phyloP scores from a whole-genome alignment of 2,113 vertebrate species.

The Tachycineta bicolor region DNA sequence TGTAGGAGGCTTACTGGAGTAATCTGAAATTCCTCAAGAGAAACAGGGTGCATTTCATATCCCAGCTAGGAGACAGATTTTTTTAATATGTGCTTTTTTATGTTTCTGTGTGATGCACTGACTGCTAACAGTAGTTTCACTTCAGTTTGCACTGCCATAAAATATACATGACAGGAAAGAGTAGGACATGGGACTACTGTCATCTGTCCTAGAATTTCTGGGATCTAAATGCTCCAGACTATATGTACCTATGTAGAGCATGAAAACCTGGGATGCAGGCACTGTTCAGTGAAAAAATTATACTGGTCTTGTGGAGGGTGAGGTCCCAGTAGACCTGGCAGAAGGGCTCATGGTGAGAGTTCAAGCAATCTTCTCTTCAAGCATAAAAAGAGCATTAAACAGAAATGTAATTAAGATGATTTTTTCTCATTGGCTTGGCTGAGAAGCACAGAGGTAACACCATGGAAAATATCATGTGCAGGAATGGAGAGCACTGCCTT shows the following conservation, averaged over 20 bases:
- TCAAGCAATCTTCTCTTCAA: neutral
- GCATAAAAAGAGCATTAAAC: neutral
- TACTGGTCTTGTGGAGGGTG: neutral
- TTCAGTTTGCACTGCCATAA: neutral
- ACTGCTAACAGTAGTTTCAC: neutral
- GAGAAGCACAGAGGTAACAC: neutral
- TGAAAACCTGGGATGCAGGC: neutral
- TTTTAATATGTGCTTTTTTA: neutral
- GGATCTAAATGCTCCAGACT: neutral
- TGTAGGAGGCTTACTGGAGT: neutral
- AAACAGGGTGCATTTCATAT: neutral
- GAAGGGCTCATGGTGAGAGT: neutral
- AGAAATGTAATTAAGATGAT: neutral
- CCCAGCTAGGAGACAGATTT: neutral
- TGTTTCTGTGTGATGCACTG: neutral
- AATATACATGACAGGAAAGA: neutral
- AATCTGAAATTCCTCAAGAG: neutral
- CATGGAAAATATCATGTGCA: neutral
- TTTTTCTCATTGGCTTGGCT: neutral
- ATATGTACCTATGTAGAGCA: neutral
- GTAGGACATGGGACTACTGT: neutral
- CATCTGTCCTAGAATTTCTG: neutral
- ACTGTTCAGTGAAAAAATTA: neutral
- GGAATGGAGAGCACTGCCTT: neutral
- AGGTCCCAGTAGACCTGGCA: neutral